Base-by-base conservation (phyloP, 2,797 vertebrate species). In the Natrix natrix region DNA sequence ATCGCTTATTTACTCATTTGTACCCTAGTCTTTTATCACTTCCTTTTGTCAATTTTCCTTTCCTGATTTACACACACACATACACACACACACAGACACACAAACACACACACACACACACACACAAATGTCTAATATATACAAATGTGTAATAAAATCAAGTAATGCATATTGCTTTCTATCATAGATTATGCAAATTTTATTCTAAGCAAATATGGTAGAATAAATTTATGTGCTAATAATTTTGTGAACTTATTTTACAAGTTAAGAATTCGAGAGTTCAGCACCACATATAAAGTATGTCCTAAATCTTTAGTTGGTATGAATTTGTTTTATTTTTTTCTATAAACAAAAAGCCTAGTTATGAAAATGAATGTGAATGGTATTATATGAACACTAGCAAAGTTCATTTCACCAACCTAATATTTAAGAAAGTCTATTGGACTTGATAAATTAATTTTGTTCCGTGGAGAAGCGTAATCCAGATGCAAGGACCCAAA, bases 351-450 rank as follows among this genome's bases (percentile, higher is more conserved):
- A 48, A 56, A 24, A 7, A 66, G 8, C 87, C 83, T 54, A 87
- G 11, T 87, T 59, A 87, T 26, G 55, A 32, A 91, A 83, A 52
- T 88, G 20, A 87, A 93, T 28, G 63, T 61, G 74, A 59, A 24
- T 86, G 32, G 63, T 56, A 32, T 89, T 24, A 55, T 90, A 37
- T 78, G n/a, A 69, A 8, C 20, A 57, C n/a, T 16, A n/a, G 16
- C 37, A n/a, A 26, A 48, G 13, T 69, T 90, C 61, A 57, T 56
- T 20, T 87, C 61, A 13, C 48, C 26, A 74, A 74, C 56, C 92
- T 90, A 63, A 87, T 56, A 26, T 87, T 93, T 88, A 22, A 0
- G 14, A 43, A 37, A 1, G 0, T 43, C 90, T 0, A 0, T 86
- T 93, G 26, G 24, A 89, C 0, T 0, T 13, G 57, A 60, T 28